Conservation (phyloP, 2,113 vertebrate species). For the Scytalopus superciliaris region DNA sequence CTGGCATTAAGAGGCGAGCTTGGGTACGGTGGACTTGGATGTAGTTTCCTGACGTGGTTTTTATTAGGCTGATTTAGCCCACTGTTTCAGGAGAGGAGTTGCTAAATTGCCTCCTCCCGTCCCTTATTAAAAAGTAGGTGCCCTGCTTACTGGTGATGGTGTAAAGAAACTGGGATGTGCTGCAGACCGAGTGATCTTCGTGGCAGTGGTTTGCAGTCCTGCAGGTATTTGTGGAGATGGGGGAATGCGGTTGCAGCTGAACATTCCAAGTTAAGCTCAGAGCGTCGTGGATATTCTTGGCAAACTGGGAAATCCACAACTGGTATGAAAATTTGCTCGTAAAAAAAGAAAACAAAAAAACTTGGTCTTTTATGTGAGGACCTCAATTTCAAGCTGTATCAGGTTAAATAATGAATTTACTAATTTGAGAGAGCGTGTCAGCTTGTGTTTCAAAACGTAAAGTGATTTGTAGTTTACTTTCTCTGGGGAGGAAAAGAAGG, state of each 20-base stretch:
- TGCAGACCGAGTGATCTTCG: background rate
- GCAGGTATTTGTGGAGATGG: background rate
- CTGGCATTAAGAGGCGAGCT: background rate
- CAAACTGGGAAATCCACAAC: background rate
- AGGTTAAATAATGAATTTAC: background rate
- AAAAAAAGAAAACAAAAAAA: background rate
- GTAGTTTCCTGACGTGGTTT: background rate
- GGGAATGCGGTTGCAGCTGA: background rate
- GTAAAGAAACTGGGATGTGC: background rate
- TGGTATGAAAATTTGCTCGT: background rate
- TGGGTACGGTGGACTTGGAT: no score
- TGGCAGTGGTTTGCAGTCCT: background rate
- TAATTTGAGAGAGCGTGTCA: background rate
- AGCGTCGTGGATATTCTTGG: background rate
- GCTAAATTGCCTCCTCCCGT: background rate
- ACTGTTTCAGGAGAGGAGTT: background rate
- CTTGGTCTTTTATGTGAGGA: background rate
- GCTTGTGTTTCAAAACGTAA: background rate
- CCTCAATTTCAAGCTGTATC: background rate
- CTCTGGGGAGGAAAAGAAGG: background rate
- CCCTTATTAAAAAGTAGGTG: background rate
- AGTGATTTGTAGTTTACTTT: background rate
- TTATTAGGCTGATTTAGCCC: background rate
- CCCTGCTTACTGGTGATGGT: fast-evolving
- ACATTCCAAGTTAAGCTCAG: background rate